These are phyloP conservation scores for cat (Felis catus) DNA, from an alignment of 2,113 vertebrate species.

Conservation along the genomic window F.catus_Fca126_mat1.0 CM031419.1:174181501-174182000, in stretches of 20 bases:
- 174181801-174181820: too few relatives aligned
- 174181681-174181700: background rate
- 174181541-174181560: background rate
- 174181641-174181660: background rate
- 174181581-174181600: background rate
- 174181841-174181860: too few relatives aligned
- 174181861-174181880: too few relatives aligned
- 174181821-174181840: too few relatives aligned
- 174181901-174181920: too few relatives aligned
- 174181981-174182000: too few relatives aligned
- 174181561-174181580: background rate
- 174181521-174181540: background rate
- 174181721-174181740: slow-evolving; percentile 36
- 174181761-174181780: background rate
- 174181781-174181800: background rate
- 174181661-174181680: background rate
- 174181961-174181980: too few relatives aligned
- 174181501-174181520: background rate
- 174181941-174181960: too few relatives aligned
- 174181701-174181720: background rate
- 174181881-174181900: too few relatives aligned
- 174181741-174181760: slow-evolving; percentile 40
- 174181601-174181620: background rate
- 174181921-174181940: too few relatives aligned
- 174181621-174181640: background rate